phyloP scores from a whole-genome alignment of 2,113 vertebrate species.

The Tragulus kanchil region DNA sequence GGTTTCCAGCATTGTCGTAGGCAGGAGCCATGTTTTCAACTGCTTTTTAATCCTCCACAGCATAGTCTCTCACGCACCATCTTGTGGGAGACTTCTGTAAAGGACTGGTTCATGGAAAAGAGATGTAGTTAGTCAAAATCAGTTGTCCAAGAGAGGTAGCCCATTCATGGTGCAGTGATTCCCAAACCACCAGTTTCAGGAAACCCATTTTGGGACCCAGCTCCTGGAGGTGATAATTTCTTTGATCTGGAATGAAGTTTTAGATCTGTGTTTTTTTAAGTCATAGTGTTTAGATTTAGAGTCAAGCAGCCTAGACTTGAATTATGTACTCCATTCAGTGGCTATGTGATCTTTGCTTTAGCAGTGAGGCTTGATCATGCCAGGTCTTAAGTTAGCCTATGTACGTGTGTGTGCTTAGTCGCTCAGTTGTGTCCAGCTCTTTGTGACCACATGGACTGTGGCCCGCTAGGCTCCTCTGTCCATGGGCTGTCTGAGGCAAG shows the following conservation, averaged over 20 bases:
- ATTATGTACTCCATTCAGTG: neutral
- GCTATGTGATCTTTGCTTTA: neutral
- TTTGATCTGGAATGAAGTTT: constrained; percentile 6
- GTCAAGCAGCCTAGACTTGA: neutral
- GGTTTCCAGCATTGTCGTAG: neutral
- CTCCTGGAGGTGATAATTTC: too few species aligned
- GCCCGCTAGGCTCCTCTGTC: neutral
- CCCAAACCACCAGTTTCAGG: too few species aligned
- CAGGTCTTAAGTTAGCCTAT: neutral
- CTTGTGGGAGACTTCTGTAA: neutral
- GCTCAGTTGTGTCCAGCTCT: neutral
- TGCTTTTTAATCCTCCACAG: neutral
- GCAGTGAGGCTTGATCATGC: neutral
- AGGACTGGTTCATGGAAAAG: neutral
- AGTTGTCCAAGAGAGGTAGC: neutral
- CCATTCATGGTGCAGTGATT: too few species aligned
- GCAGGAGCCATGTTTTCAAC: neutral
- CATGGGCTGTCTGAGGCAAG: neutral
- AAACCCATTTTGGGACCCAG: too few species aligned
- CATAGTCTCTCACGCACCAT: accelerated
- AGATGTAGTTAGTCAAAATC: too few species aligned
- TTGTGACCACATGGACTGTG: neutral
- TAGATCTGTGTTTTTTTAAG: neutral
- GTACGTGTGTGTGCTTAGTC: neutral
- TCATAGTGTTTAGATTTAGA: neutral